phyloP scores from a whole-genome alignment of 2,113 vertebrate species.

The Microtus richardsoni region DNA sequence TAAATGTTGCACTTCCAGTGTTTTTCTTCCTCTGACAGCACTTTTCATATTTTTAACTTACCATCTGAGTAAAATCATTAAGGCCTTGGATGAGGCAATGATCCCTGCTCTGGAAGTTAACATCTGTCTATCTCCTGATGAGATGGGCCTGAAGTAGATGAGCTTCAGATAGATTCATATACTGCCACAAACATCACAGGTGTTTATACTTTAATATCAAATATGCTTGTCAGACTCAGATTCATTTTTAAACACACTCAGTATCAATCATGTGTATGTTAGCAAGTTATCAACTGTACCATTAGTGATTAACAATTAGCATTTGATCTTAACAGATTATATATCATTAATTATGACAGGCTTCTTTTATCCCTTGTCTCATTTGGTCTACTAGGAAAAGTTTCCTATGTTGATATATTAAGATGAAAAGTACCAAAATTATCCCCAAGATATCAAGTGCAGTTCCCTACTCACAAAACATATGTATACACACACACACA shows the following conservation, averaged over 20 bases:
- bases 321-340: conserved; percentile 74
- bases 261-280: conserved; percentile 59
- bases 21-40: not conserved
- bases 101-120: not conserved
- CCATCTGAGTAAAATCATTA: not conserved
- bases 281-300: conserved; percentile 59
- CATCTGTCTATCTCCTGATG: not conserved
- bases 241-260: conserved; percentile 49
- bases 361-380: conserved; percentile 67
- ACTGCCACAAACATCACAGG: not conserved
- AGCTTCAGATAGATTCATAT: conserved; percentile 24
- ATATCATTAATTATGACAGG: conserved; percentile 75
- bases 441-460: not conserved
- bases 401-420: not conserved
- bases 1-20: not conserved
- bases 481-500: not conserved
- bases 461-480: fast-evolving
- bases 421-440: not conserved
- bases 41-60: conserved; percentile 6
- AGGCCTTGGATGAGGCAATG: not conserved
- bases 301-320: conserved; percentile 75
- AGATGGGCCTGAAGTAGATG: not conserved
- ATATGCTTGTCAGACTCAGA: conserved; percentile 66
- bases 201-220: conserved; percentile 44
- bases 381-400: conserved; percentile 54